Evolutionary conservation across 2,113 vertebrate genomes (phyloP).

Genomic region (Rhynchomys soricoides): DNA sequence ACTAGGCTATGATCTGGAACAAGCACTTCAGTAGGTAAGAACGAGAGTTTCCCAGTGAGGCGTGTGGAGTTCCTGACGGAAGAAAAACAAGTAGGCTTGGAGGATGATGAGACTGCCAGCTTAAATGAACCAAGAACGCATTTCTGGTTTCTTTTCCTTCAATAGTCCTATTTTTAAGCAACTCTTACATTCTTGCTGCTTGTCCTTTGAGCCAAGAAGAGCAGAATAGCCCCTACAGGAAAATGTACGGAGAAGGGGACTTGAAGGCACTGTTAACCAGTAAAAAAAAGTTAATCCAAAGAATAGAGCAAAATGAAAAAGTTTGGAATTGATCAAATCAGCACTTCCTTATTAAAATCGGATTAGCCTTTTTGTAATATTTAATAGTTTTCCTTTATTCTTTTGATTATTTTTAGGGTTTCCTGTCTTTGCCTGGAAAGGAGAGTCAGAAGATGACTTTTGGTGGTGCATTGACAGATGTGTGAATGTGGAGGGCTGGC

Average conservation of each 20-base stretch:
- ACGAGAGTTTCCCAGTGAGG: neutral
- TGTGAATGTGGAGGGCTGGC: conserved; percentile 98
- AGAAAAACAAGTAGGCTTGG: neutral
- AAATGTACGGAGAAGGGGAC: neutral
- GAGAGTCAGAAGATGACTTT: conserved; percentile 98
- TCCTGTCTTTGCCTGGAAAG: conserved; percentile 99
- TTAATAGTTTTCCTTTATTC: conserved; percentile 51
- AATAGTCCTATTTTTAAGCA: conserved; percentile 47
- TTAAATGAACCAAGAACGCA: neutral
- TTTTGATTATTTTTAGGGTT: conserved; percentile 87
- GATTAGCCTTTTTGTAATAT: neutral
- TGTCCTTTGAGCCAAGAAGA: conserved; percentile 23
- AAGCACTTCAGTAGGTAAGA: neutral
- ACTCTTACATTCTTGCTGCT: neutral
- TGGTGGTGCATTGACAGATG: conserved; percentile 99
- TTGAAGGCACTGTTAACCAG: neutral
- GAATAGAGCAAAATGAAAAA: neutral
- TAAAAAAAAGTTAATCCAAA: neutral
- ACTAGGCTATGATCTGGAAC: neutral
- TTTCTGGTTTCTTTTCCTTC: conserved; percentile 45
- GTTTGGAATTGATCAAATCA: neutral
- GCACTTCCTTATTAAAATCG: neutral
- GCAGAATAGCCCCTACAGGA: neutral
- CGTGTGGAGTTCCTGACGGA: neutral
- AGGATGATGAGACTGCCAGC: neutral